Evolutionary conservation across 2,797 vertebrate genomes (phyloP), one percentile per base, ranked within the genome.

Genomic region (Odontamblyopus rebecca): DNA sequence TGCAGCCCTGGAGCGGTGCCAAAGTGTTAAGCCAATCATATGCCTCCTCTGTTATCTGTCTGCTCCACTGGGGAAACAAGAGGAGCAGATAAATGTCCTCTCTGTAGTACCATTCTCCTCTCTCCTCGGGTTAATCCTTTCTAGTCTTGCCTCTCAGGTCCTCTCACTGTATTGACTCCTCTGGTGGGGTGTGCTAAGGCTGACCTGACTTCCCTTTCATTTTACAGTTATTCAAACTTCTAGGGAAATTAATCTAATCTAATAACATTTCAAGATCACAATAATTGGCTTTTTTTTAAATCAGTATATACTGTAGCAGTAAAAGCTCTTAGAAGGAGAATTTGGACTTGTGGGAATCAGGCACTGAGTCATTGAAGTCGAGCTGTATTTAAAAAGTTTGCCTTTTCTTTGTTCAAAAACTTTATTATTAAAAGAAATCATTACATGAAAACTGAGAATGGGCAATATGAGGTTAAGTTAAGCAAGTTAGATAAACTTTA

Each of bases 21-120:
- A 85, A 62, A 79, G 76, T 70, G 84, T 86, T 85, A 80, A 89
- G 78, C 82, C 91, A 88, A 88, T 89, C 88, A 85, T 73, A 84
- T 65, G 61, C 73, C 26, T 68, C 71, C 86, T 80, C 68, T 78
- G 79, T 89, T 89, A 89, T 89, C 89, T 77, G 74, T 79, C 82
- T 72, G 84, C 78, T 87, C 85, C 78, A 60, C 69, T 67, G 88
- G 81, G 83, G 77, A 85, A 89, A 89, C 85, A 85, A 87, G 81
- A 80, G 72, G 71, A 80, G 82, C 81, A 82, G 85, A 89, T 88
- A 88, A 86, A 88, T 84, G 78, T 82, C 71, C 82, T 84, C 88
- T 86, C 61, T 84, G 59, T 86, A 77, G 72, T 77, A 82, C 79
- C 53, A n/a, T 72, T 80, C 77, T 80, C 77, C 77, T 77, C 74